Evolutionary conservation across 2,113 vertebrate genomes (phyloP).

Genomic region (Drymodes brunneopygia): DNA sequence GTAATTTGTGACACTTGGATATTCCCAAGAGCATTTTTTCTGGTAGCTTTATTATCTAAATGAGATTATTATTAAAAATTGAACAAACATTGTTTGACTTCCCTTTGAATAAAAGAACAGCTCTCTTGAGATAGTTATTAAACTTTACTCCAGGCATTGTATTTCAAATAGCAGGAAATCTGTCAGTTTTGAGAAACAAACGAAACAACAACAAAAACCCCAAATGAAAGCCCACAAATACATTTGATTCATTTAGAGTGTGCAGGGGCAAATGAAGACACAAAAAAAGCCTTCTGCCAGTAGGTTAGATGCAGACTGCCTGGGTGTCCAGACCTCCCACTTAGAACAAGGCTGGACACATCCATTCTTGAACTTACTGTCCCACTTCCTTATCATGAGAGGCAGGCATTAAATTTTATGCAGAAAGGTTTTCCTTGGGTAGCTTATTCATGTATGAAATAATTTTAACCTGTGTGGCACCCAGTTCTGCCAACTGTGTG

Average conservation of each 20-base stretch:
- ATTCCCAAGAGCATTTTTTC: not conserved
- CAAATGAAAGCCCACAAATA: not conserved
- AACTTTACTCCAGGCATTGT: not conserved
- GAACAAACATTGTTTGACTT: not conserved
- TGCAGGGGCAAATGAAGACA: not conserved
- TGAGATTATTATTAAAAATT: conserved; percentile 25
- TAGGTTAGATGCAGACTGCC: not conserved
- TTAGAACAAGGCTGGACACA: not conserved
- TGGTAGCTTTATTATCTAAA: not conserved
- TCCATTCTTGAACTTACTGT: not conserved
- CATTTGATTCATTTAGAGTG: not conserved
- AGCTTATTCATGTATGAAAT: not conserved
- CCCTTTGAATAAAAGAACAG: not conserved
- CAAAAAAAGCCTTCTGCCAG: not conserved
- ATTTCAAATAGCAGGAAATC: not conserved
- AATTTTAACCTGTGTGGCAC: not conserved
- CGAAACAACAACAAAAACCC: not conserved
- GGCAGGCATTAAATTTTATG: not conserved
- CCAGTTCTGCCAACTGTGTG: not conserved
- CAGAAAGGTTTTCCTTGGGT: not conserved
- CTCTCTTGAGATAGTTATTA: not conserved
- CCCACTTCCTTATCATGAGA: not conserved
- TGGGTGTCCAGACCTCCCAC: not conserved
- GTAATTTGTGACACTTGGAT: not conserved
- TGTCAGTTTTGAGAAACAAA: not conserved